These are phyloP conservation scores for Phyllostomus discolor DNA, from an alignment of 2,113 vertebrate genomes.

Conservation along the genomic window DNA sequence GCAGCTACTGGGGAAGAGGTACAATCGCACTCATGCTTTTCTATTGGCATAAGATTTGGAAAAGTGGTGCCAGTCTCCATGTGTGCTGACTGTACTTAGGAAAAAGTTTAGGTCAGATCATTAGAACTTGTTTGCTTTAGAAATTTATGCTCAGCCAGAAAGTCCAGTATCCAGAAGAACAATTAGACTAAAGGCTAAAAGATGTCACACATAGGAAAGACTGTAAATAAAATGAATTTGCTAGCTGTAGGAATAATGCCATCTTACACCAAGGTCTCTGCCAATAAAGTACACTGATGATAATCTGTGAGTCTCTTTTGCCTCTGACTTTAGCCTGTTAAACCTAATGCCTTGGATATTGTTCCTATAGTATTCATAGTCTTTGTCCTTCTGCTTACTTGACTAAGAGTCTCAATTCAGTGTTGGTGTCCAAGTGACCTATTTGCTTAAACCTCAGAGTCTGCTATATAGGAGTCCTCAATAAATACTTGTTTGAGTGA, in stretches of 20 bases:
- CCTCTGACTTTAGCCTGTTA: background rate
- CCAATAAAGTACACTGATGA: background rate
- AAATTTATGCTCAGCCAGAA: background rate
- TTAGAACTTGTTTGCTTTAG: background rate
- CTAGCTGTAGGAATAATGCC: background rate
- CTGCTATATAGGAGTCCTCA: background rate
- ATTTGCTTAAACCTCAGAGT: background rate
- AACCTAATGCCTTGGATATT: background rate
- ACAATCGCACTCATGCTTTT: background rate
- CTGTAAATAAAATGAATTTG: background rate
- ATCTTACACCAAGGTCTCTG: background rate
- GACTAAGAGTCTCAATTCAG: background rate
- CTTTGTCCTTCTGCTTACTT: background rate
- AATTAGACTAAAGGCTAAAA: background rate
- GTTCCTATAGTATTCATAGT: background rate
- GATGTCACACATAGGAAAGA: background rate
- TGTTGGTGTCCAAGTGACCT: background rate
- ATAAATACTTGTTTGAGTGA: background rate
- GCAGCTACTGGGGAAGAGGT: conserved; percentile 45
- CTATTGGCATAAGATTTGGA: background rate
- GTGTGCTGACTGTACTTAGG: background rate
- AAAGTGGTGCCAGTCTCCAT: background rate
- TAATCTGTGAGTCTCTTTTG: background rate
- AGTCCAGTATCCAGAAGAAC: background rate
- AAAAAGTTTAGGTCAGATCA: background rate